phyloP scores from a whole-genome alignment of 2,888 invertebrate genomes.

The Eueremaeus valkanovi region DNA sequence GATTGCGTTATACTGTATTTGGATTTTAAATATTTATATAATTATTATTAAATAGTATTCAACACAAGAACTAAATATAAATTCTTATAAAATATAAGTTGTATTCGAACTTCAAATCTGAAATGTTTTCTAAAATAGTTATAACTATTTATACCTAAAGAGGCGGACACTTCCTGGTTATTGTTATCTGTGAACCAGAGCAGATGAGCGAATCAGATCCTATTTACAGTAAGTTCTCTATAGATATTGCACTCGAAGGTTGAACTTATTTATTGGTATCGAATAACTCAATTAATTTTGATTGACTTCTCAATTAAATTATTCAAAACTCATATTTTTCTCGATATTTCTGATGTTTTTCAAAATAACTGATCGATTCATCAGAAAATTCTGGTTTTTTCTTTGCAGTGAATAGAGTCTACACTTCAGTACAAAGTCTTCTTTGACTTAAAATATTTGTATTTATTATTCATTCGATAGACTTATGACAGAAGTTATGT shows the following conservation, averaged over 20 bases:
- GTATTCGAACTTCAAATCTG: neutral
- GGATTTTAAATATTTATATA: neutral
- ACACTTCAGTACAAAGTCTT: no score
- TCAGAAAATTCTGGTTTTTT: no score
- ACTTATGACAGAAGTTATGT: no score
- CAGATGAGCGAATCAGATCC: slow-evolving; percentile 4
- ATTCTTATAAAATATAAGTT: neutral
- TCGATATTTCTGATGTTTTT: no score
- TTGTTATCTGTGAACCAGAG: slow-evolving; percentile 5
- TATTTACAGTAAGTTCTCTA: slow-evolving; percentile 22
- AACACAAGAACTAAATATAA: neutral
- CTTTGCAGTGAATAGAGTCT: no score
- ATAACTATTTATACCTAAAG: neutral
- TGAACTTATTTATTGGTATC: neutral
- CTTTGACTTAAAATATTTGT: no score
- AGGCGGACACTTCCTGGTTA: slow-evolving; percentile 28
- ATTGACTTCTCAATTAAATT: neutral
- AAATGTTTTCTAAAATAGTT: neutral
- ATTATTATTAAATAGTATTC: neutral
- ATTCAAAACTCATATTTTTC: no score
- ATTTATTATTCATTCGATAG: no score
- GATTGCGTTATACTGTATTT: neutral
- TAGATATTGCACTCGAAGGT: slow-evolving; percentile 6
- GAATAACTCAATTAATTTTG: neutral
- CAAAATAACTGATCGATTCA: no score